A percentile compares a stretch with the other conserved stretches of the same genome.
These are phyloP conservation scores for Cheilosia impressa DNA, from an alignment of 2,888 invertebrate species.

Conservation along the genomic window DNA sequence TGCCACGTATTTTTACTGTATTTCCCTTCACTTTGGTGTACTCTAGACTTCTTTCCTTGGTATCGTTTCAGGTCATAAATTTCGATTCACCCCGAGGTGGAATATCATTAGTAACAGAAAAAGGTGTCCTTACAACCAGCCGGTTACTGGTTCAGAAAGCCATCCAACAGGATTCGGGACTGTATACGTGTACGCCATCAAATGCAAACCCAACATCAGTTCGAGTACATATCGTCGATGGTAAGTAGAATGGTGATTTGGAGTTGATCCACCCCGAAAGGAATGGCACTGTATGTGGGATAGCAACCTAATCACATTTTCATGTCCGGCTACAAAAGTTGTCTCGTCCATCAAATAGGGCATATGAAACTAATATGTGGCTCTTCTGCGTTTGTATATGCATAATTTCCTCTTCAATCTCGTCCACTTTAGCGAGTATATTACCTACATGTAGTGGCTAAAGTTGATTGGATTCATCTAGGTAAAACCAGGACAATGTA, in stretches of 20 bases:
- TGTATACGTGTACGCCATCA: slow-evolving; percentile 93
- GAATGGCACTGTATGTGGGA: neutral
- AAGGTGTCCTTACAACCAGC: slow-evolving; percentile 92
- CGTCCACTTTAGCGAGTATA: slow-evolving; percentile 20
- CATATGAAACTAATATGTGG: slow-evolving; percentile 1
- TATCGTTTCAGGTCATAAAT: slow-evolving; percentile 89
- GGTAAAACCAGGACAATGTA: neutral
- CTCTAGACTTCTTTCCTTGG: slow-evolving; percentile 33
- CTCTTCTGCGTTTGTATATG: neutral
- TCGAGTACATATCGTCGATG: slow-evolving; percentile 93
- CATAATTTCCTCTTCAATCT: neutral
- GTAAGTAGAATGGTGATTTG: slow-evolving; percentile 85
- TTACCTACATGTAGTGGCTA: slow-evolving; percentile 26
- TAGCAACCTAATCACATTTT: slow-evolving; percentile 33
- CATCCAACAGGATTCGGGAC: slow-evolving; percentile 90
- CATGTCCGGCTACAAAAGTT: slow-evolving; percentile 50
- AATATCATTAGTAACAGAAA: slow-evolving; percentile 93
- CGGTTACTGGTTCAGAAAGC: slow-evolving; percentile 93
- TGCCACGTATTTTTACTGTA: slow-evolving; percentile 39
- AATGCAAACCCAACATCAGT: slow-evolving; percentile 92
- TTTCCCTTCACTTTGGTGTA: slow-evolving; percentile 14
- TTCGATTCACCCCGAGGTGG: slow-evolving; percentile 95
- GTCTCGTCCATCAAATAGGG: slow-evolving; percentile 17
- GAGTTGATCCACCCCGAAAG: neutral
- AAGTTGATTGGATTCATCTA: slow-evolving; percentile 55